Base-by-base conservation (phyloP, 2,797 vertebrate species). In the Alfaro cultratus region DNA sequence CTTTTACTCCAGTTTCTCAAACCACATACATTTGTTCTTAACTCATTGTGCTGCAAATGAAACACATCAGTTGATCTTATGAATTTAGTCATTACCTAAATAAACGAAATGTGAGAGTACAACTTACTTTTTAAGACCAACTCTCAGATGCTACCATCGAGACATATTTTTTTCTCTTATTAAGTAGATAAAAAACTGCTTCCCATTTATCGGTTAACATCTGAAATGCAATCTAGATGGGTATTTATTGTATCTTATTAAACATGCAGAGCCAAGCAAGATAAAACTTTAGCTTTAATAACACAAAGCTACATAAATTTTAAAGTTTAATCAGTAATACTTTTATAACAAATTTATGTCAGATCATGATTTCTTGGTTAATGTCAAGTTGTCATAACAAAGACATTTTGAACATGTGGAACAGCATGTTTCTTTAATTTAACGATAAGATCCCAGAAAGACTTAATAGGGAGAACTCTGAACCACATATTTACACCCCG, bases 401-500 rank as follows among this genome's bases (percentile, higher is more conserved):
- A 43, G 9, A 34, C 34, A 34, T 34, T 34, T 34, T 34, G 34
- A 34, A 34, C 57, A 73, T 77, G 67, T 80, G 73, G 41, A 85
- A 74, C 53, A 78, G 73, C 15, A 21, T 86, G 70, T 73, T 77
- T 51, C 41, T 84, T 57, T 86, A 71, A 84, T 77, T 73, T 75
- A 73, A 70, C 67, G 39, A 79, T 57, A 26, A 16, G 49, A 62
- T 47, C 57, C 72, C 26, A 26, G 74, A 47, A 12, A 77, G 45
- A 55, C 67, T 57, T 76, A 34, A n/a, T 74, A 7, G 34, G 4
- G 64, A 10, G 77, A 77, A 47, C 29, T 75, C 12, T 74, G 29
- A 51, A 80, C 31, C 29, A 55, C 51, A 15, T 23, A 16, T 77
- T 18, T 75, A 23, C 39, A 34, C 51, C 49, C 77, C 31, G 77